Conservation (phyloP, 2,888 invertebrate species). For the Copidosoma aretas region DNA sequence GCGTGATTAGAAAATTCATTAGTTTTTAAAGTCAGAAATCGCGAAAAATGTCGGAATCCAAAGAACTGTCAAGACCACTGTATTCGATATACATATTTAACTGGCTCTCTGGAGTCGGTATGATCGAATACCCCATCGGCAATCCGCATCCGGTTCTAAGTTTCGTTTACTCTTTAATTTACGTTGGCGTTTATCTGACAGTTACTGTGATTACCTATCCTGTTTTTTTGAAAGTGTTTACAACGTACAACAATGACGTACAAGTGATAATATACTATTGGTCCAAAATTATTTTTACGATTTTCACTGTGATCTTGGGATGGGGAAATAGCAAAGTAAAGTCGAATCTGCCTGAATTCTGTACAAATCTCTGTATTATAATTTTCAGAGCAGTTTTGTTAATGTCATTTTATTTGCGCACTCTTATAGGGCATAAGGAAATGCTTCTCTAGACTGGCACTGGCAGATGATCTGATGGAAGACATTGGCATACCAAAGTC, state of each 20-base stretch:
- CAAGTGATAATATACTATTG: neutral
- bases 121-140: constrained; percentile 42
- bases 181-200: neutral
- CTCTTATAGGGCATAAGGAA: neutral
- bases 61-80: neutral
- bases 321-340: constrained; percentile 10
- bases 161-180: constrained; percentile 25
- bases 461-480: constrained; percentile 4
- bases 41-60: neutral
- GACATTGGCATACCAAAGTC: neutral
- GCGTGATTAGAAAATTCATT: no score
- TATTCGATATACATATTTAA: constrained; percentile 7
- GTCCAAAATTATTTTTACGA: neutral
- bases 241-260: neutral
- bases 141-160: constrained; percentile 38
- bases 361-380: no score
- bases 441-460: neutral
- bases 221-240: neutral
- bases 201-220: neutral
- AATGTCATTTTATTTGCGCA: no score
- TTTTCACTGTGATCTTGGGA: neutral
- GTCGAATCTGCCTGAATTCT: no score
- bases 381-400: no score
- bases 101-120: constrained; percentile 41
- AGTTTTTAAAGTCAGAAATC: no score